Evolutionary conservation across 2,888 invertebrate species (phyloP), one percentile per base, ranked within the genome.

Genomic region (Rhaphigaster nebulosa): DNA sequence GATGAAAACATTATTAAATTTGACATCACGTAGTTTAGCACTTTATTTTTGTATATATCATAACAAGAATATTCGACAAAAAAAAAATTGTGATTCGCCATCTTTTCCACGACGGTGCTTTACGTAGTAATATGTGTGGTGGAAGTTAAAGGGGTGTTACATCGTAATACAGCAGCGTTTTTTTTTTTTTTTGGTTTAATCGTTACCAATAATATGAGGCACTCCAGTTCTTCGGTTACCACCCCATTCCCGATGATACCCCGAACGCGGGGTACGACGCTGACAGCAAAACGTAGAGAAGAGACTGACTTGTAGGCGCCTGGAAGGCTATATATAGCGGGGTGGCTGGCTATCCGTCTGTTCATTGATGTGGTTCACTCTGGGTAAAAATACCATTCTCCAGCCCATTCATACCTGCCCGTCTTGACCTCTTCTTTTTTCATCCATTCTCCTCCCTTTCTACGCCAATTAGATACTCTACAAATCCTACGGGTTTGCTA

Each of bases 371-470:
- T n/a, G 45, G 45, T 45, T 38, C n/a, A n/a, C 84, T 84, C 84
- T 84, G n/a, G 84, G 84, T 84, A 84, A 84, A 84, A 84, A 84
- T 84, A 84, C 84, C 84, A 45, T 50, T 84, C 84, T 84, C 84
- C 84, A 84, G 84, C 45, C 84, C 84, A 84, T 84, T 84, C 84
- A 84, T 84, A 84, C 84, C 84, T 84, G n/a, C 45, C 84, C 45
- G 45, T n/a, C 45, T 84, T 45, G 84, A 45, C 45, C 45, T n/a
- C 84, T 13, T 84, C 26, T 84, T 76, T 76, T 76, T 76, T 76
- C 38, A 76, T 76, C 34, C 70, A 76, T 76, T 76, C 70, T 38
- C 6, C 84, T 84, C 38, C 45, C 13, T 84, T 45, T 84, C 45
- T n/a, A 23, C 45, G 45, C n/a, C 84, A 84, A 45, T 84, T 84